Evolutionary conservation across 2,113 vertebrate genomes (phyloP).

Genomic region (Sphaerodactylus townsendi): DNA sequence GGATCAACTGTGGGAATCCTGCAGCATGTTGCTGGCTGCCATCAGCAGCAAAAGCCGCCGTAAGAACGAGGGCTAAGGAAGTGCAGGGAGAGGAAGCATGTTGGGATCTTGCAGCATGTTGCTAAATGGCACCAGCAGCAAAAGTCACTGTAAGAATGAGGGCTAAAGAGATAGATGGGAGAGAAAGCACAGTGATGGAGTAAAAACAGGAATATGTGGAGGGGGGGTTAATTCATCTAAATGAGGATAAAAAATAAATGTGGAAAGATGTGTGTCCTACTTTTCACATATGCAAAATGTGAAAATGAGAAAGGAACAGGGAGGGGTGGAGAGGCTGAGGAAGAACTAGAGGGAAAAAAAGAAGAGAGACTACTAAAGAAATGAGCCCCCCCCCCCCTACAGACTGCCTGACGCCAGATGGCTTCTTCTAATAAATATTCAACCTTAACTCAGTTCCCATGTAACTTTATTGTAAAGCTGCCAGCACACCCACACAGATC

Average conservation of each 20-base stretch:
- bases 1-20: slow-evolving; percentile 7
- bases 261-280: slow-evolving; percentile 72
- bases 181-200: not conserved
- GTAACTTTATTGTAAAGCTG: slow-evolving; percentile 98
- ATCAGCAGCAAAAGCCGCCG: slow-evolving; percentile 3
- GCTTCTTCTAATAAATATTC: slow-evolving; percentile 99
- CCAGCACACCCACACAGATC: slow-evolving; percentile 99
- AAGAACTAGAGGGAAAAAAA: slow-evolving; percentile 81
- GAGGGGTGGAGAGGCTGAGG: slow-evolving; percentile 72
- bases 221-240: slow-evolving; percentile 63
- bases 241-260: slow-evolving; percentile 74
- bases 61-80: slow-evolving; percentile 27
- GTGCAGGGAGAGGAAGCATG: not conserved
- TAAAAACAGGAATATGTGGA: slow-evolving; percentile 43
- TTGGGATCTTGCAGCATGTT: slow-evolving; percentile 35
- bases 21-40: slow-evolving; percentile 44
- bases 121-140: slow-evolving; percentile 29
- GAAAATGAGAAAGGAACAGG: slow-evolving; percentile 67
- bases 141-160: slow-evolving; percentile 33
- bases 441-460: slow-evolving; percentile 99
- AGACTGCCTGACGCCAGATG: slow-evolving; percentile 99
- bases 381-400: slow-evolving; percentile 91
- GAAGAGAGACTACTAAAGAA: slow-evolving; percentile 87
- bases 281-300: slow-evolving; percentile 69
- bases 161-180: not conserved